Percentiles rank a stretch among this genome's conserved stretches.
phyloP scores from a whole-genome alignment of 1,140 invertebrate species.

The Orius insidiosus region DNA sequence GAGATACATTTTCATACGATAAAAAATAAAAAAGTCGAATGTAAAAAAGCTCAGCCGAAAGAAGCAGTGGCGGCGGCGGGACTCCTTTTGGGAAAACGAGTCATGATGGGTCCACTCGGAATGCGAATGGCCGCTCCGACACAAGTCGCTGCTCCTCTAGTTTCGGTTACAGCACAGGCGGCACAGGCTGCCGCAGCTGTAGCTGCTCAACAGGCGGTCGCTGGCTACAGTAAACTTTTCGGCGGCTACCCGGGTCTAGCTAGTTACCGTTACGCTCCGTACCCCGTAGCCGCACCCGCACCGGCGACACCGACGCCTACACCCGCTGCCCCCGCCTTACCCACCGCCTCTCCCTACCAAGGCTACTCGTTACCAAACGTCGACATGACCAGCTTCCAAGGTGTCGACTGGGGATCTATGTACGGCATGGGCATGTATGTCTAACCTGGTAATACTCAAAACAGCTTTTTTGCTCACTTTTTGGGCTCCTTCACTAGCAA shows the following conservation, averaged over 20 bases:
- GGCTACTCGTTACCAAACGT: conserved; percentile 68
- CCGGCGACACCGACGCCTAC: conserved; percentile 30
- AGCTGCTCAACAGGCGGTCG: conserved; percentile 34
- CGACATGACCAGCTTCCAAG: conserved; percentile 79
- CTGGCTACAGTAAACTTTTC: conserved; percentile 53
- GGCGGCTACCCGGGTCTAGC: conserved; percentile 42
- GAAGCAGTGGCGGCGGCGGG: conserved; percentile 57
- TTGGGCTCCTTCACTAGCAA: conserved; percentile 19
- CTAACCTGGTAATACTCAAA: conserved; percentile 27
- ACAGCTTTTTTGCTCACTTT: conserved; percentile 5
- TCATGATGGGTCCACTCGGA: conserved; percentile 49
- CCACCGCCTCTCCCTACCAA: conserved; percentile 48
- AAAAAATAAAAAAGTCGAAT: conserved; percentile 85
- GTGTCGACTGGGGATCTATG: conserved; percentile 75
- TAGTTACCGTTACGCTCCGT: conserved; percentile 54
- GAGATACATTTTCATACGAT: conserved; percentile 86
- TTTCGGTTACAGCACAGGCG: conserved; percentile 33
- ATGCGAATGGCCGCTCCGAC: conserved; percentile 37
- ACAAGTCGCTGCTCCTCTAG: conserved; percentile 32
- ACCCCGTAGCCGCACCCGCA: conserved; percentile 41
- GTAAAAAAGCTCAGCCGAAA: conserved; percentile 84
- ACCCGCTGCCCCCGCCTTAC: conserved; percentile 25
- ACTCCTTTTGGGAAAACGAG: conserved; percentile 50
- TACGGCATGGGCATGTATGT: conserved; percentile 83
- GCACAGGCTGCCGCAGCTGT: conserved; percentile 29